Conservation (phyloP, 2,797 vertebrate species). For the Chelon labrosus region DNA sequence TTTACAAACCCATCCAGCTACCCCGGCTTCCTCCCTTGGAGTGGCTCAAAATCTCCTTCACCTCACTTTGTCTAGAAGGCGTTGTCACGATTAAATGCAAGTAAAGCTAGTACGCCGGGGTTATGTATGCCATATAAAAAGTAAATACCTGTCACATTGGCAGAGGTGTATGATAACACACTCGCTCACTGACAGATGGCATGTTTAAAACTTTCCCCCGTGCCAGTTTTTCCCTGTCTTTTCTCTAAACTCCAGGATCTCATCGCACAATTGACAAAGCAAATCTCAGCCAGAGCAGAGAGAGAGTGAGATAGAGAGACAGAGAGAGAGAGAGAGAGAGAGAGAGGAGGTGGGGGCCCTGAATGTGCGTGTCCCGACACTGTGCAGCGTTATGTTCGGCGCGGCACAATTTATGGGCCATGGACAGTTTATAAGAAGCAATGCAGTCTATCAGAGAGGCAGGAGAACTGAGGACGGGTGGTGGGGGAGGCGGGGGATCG, state of each 20-base stretch:
- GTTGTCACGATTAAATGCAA: background rate
- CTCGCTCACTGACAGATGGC: slow-evolving; percentile 3
- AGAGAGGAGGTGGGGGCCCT: slow-evolving; percentile 64
- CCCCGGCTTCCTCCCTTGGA: background rate
- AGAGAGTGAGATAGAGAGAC: slow-evolving; percentile 4
- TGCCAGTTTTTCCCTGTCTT: slow-evolving; percentile 23
- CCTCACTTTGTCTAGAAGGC: background rate
- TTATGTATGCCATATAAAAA: background rate
- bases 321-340: slow-evolving; percentile 52
- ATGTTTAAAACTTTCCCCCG: slow-evolving; percentile 26
- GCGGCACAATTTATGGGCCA: slow-evolving; percentile 96
- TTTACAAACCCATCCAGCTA: background rate
- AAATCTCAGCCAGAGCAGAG: slow-evolving; percentile 59
- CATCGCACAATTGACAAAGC: slow-evolving; percentile 68
- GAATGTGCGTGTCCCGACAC: slow-evolving; percentile 83
- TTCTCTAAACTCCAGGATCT: slow-evolving; percentile 46
- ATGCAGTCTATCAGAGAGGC: slow-evolving; percentile 93
- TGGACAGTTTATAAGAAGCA: slow-evolving; percentile 97
- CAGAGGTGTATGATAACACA: slow-evolving; percentile 7
- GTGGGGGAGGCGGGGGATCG: slow-evolving; percentile 64
- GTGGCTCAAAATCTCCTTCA: background rate
- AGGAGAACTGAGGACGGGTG: slow-evolving; percentile 90
- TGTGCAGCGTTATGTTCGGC: slow-evolving; percentile 89
- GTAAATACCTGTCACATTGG: slow-evolving; percentile 1
- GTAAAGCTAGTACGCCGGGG: background rate